Conservation (phyloP, 2,113 vertebrate genomes). For the Machaerirhynchus nigripectus region DNA sequence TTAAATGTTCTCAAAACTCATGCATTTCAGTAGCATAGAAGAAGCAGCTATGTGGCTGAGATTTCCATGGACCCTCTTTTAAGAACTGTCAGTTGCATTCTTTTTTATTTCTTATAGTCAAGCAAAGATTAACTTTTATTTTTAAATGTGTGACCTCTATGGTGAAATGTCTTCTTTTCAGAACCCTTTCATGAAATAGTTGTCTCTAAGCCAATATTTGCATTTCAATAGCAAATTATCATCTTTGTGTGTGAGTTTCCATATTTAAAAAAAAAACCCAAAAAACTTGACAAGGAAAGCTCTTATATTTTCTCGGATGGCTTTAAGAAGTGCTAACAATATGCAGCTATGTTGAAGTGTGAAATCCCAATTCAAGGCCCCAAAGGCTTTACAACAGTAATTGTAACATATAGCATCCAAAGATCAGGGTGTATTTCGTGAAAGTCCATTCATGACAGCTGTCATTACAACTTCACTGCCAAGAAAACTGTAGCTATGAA, state of each 20-base stretch:
- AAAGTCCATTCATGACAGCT: constrained; percentile 61
- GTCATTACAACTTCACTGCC: constrained; percentile 63
- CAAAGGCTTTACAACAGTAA: constrained; percentile 19
- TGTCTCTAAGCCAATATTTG: neutral
- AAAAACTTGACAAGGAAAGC: neutral
- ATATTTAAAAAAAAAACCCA: neutral
- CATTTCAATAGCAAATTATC: neutral
- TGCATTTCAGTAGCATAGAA: neutral
- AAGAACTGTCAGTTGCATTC: neutral
- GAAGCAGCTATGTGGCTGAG: neutral
- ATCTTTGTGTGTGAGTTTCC: neutral
- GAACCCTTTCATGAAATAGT: neutral
- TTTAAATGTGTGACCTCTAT: neutral
- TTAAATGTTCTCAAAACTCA: neutral
- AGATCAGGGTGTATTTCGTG: constrained; percentile 59
- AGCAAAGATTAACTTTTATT: neutral
- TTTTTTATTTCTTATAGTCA: neutral
- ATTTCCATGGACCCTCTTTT: neutral
- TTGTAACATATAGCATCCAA: constrained; percentile 52
- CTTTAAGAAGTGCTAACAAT: constrained; percentile 38
- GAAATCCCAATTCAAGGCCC: constrained; percentile 15
- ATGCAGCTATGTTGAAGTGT: neutral
- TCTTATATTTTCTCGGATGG: neutral
- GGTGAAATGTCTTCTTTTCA: neutral
- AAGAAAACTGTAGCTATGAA: constrained; percentile 46